Evolutionary conservation across 2,113 vertebrate genomes (phyloP), one percentile per base, ranked within the genome.

Genomic region (Phoxinus phoxinus): DNA sequence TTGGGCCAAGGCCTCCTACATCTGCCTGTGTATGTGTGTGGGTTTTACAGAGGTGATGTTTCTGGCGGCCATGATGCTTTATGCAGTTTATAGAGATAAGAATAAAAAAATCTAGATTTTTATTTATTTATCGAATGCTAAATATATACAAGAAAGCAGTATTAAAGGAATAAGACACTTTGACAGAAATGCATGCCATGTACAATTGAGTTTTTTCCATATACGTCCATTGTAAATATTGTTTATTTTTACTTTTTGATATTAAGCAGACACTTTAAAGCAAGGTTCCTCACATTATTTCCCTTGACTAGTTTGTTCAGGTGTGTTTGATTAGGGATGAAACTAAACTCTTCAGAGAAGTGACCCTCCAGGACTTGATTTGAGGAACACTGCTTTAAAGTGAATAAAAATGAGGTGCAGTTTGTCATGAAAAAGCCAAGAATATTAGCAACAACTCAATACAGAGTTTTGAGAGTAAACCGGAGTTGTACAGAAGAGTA

Each of bases 1-100:
- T 87, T 72, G 71, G 80, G 25, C 79, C 58, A 41, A 56, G 51
- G 27, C 58, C 75, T 44, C 72, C 59, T 51, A 30, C 21, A 48
- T 85, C 17, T 41, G 65, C 63, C 44, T 19, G 44, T 35, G 71
- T 58, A 75, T 71, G 65, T 23, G 53, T 27, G 72, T 81, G 67
- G 10, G 37, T 44, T 81, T 71, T 77, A 7, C 21, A 37, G 4
- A 35, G 48, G 72, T 25, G 27, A 37, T 32, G 53, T n/a, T 23
- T 71, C 27, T 53, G 32, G 61, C 3, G 2, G 32, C 10, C 83
- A 59, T 63, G 37, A 56, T 83, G 51, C 44, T 59, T 73, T 53
- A 51, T 76, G 3, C 25, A 4, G 25, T 53, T 76, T 76, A 76
- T 53, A 53, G 46, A 51, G 73, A 8, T 10, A 27, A 53, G 73